Base-by-base conservation (phyloP, 2,888 invertebrate species). In the Pachydiplax longipennis region DNA sequence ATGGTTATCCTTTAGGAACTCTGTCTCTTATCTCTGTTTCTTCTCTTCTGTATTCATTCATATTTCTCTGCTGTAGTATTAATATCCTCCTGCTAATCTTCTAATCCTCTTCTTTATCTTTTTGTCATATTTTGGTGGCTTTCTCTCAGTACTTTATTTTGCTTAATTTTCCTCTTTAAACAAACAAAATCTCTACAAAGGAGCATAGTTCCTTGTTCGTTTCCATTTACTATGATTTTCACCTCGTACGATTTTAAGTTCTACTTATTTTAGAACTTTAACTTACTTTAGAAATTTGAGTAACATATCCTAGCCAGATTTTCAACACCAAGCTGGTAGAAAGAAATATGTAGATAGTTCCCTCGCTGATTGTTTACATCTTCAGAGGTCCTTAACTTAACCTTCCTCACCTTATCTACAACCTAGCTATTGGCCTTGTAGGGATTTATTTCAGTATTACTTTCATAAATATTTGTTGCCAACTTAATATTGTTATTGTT, bases 331-430 rank as follows among this genome's bases (percentile, higher is more conserved):
- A 65, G 87, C 87, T 35, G 61, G 87, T 87, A 87, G 65, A 87
- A 65, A 87, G 87, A 87, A 61, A 87, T 35, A 61, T 61, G 87
- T 87, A 87, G 87, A 58, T 87, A 87, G 87, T 61, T 37, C 87
- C 87, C 87, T 65, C 37, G 61, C 58, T 87, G 31, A 83, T 83
- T 61, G 25, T 65, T 61, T 18, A 61, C 61, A 87, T 87, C 87
- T 87, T 87, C 87, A 87, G 87, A 87, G 87, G 87, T 87, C 87
- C 87, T 87, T 87, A 87, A 61, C 35, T 40, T 61, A 37, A 65
- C 87, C 87, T 61, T 18, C 87, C 87, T 58, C 15, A 61, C 87
- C 87, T 87, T 61, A 37, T 40, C 12, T 37, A 53, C 18, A 58
- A 58, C 87, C 65, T 87, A 87, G 87, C 61, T 35, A n/a, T 22